These are phyloP conservation scores for Ascidia mentula DNA, from an alignment of 23 tunicate genomes.

Conservation along the genomic window DNA sequence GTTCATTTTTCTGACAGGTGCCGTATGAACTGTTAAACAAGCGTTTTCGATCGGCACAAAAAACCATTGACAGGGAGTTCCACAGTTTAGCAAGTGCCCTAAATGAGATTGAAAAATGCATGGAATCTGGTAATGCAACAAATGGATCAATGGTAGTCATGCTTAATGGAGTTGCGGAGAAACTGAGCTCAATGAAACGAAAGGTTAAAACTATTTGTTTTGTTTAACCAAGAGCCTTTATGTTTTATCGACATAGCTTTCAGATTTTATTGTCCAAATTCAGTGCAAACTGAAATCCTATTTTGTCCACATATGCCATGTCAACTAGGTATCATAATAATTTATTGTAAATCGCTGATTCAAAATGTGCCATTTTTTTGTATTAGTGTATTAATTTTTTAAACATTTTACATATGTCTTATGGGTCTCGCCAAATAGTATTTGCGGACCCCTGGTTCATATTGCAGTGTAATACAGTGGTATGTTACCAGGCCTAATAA, in stretches of 20 bases:
- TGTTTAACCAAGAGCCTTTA: neutral
- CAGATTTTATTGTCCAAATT: constrained; percentile 6
- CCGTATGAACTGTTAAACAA: constrained; percentile 92
- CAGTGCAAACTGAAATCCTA: too few species aligned
- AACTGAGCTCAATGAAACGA: constrained; percentile 72
- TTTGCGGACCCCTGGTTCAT: too few species aligned
- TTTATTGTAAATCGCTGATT: too few species aligned
- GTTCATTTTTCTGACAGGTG: constrained; percentile 33
- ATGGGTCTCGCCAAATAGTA: too few species aligned
- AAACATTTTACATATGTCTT: too few species aligned
- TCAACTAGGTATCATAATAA: too few species aligned
- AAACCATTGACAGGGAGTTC: constrained; percentile 82
- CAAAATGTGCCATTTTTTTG: too few species aligned
- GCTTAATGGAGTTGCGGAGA: constrained; percentile 84
- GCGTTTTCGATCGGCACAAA: constrained; percentile 91
- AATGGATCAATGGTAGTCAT: constrained; percentile 61
- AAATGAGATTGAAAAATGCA: constrained; percentile 69
- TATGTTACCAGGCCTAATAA: too few species aligned
- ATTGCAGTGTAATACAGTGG: too few species aligned
- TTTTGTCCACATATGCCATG: too few species aligned
- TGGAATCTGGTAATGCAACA: constrained; percentile 62
- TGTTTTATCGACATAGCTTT: neutral
- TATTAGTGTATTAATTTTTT: too few species aligned
- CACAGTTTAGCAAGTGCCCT: constrained; percentile 69
- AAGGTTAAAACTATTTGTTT: too few species aligned